phyloP scores from a whole-genome alignment of 2,113 vertebrate genomes.

The Sterna hirundo region DNA sequence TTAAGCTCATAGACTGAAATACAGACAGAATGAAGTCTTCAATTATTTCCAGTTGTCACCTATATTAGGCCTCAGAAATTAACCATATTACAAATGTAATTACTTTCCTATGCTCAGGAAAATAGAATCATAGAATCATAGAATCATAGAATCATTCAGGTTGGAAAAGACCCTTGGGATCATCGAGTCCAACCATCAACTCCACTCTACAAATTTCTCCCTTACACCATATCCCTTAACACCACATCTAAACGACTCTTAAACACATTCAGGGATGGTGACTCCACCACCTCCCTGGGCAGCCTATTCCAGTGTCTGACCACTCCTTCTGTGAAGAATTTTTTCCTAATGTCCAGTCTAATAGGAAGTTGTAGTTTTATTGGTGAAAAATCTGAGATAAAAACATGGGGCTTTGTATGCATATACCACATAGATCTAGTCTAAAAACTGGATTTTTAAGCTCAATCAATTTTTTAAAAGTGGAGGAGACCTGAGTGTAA shows the following conservation, averaged over 20 bases:
- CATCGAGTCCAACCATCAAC: too few relatives aligned
- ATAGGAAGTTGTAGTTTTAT: not conserved
- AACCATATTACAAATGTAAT: not conserved
- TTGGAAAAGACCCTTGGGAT: too few relatives aligned
- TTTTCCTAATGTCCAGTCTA: too few relatives aligned
- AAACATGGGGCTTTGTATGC: rapidly evolving
- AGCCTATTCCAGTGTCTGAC: too few relatives aligned
- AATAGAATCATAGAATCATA: not conserved
- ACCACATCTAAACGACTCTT: too few relatives aligned
- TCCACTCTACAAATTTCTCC: too few relatives aligned
- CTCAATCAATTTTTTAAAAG: not conserved
- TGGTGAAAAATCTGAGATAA: not conserved
- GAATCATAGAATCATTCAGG: too few relatives aligned
- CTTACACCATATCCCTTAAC: too few relatives aligned
- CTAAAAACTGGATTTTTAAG: not conserved
- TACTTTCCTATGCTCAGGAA: not conserved
- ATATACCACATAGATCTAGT: not conserved
- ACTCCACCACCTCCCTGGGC: too few relatives aligned
- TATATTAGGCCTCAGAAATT: not conserved
- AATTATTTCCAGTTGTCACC: not conserved
- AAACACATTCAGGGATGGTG: too few relatives aligned
- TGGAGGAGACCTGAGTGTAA: not conserved
- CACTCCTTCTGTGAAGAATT: too few relatives aligned
- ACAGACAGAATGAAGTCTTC: not conserved
- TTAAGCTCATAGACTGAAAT: not conserved